phyloP scores from a whole-genome alignment of 2,797 vertebrate genomes.

The Vireo griseus region DNA sequence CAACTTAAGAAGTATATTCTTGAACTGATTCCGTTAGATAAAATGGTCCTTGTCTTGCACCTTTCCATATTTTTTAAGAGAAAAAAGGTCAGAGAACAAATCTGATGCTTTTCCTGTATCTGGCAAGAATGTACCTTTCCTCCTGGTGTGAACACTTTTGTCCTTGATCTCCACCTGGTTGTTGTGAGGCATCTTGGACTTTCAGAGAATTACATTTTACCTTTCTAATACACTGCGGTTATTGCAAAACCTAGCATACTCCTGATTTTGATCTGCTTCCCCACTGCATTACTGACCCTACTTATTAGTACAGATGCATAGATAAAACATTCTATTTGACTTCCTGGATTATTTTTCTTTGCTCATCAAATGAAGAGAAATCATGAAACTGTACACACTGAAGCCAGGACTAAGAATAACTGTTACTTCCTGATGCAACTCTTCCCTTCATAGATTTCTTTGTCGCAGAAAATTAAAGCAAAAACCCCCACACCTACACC shows the following conservation, averaged over 20 bases:
- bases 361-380: not conserved
- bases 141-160: not conserved
- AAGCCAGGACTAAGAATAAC: not conserved
- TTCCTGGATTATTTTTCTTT: not conserved
- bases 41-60: not conserved
- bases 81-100: not conserved
- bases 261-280: not conserved
- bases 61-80: not conserved
- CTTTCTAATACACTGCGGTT: not conserved
- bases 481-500: rapidly evolving
- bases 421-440: not conserved
- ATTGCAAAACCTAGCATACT: not conserved
- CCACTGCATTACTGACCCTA: not conserved
- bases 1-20: not conserved
- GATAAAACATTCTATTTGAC: not conserved
- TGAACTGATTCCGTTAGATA: not conserved
- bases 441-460: not conserved
- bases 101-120: not conserved
- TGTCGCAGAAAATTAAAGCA: not conserved
- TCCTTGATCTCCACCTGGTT: not conserved
- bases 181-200: not conserved
- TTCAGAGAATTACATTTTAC: not conserved
- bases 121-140: not conserved
- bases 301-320: not conserved
- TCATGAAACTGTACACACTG: not conserved